Conservation (phyloP, 2,113 vertebrate genomes). For the Daubentonia madagascariensis region DNA sequence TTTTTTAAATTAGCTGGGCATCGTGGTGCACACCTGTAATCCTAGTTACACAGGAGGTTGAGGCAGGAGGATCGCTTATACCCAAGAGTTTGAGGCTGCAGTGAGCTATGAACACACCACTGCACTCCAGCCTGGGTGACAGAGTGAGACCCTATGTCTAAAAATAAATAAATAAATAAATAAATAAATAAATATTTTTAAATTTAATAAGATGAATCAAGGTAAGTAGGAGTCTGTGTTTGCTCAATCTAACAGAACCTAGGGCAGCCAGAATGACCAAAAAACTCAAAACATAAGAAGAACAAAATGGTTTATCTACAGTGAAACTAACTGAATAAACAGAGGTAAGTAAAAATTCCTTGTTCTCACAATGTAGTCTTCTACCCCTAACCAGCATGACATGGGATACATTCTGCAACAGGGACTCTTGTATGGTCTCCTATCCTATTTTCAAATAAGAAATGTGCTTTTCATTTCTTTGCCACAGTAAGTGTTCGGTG, state of each 20-base stretch:
- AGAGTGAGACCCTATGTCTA: too few relatives aligned
- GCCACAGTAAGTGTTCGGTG: neutral
- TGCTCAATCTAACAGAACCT: neutral
- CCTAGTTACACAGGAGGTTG: too few relatives aligned
- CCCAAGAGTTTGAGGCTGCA: too few relatives aligned
- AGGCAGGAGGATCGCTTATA: too few relatives aligned
- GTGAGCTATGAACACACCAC: too few relatives aligned
- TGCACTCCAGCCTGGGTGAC: too few relatives aligned
- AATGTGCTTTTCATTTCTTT: neutral
- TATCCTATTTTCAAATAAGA: neutral
- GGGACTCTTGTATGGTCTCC: fast-evolving
- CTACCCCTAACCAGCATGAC: fast-evolving
- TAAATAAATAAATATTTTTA: too few relatives aligned
- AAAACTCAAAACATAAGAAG: neutral
- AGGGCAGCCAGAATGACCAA: neutral
- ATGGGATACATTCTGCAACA: neutral
- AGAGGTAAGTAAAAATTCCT: neutral
- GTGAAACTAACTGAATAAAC: neutral
- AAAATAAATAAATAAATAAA: too few relatives aligned
- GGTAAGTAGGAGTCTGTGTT: neutral
- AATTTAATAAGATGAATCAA: neutral
- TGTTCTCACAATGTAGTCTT: neutral
- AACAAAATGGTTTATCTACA: neutral
- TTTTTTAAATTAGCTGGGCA: neutral
- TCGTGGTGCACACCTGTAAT: too few relatives aligned